Evolutionary conservation across 2,113 vertebrate species (phyloP).

Genomic region (Ceyx cyanopectus): DNA sequence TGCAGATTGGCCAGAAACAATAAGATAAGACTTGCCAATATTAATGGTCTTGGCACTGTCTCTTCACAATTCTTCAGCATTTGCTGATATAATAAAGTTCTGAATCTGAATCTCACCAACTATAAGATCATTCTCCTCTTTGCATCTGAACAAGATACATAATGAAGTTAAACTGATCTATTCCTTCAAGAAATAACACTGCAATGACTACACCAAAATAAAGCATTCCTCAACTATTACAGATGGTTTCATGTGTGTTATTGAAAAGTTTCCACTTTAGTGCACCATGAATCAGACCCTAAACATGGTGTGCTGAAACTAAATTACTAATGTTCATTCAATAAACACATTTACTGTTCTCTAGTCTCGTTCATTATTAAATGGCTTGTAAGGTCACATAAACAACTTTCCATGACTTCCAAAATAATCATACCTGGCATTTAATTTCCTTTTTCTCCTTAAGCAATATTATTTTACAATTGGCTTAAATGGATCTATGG

Average conservation of each 20-base stretch:
- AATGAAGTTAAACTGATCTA: not conserved
- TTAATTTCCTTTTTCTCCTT: conserved; percentile 22
- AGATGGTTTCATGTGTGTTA: not conserved
- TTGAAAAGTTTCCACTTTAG: conserved; percentile 2
- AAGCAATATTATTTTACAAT: not conserved
- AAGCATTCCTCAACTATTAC: not conserved
- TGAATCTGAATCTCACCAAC: not conserved
- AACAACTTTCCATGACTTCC: conserved; percentile 6
- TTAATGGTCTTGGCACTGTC: not conserved
- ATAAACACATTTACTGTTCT: conserved; percentile 36
- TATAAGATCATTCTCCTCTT: not conserved
- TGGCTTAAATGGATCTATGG: not conserved
- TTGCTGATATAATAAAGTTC: not conserved
- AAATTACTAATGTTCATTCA: conserved; percentile 8
- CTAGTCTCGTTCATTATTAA: not conserved
- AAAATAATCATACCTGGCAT: conserved; percentile 35
- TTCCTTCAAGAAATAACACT: not conserved
- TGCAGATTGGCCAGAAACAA: not conserved
- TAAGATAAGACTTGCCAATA: not conserved
- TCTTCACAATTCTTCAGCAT: not conserved
- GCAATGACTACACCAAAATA: not conserved
- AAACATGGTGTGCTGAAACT: not conserved
- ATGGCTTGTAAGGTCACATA: conserved; percentile 22
- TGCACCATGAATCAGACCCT: not conserved
- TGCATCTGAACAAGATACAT: not conserved